Evolutionary conservation across 2,888 invertebrate species (phyloP).

Genomic region (Anthophora plumipes): DNA sequence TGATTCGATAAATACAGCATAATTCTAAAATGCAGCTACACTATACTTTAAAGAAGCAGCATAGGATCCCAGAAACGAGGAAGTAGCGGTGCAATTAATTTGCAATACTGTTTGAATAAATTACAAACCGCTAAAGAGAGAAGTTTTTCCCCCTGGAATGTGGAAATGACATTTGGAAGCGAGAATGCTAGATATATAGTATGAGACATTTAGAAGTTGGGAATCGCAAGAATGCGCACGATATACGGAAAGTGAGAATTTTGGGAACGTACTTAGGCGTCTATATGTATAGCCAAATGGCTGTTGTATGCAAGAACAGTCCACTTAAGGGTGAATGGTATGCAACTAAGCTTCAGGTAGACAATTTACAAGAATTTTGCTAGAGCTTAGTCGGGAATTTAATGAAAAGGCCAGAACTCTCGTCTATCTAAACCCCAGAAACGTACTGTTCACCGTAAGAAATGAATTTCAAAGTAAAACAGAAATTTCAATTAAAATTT

Average conservation of each 20-base stretch:
- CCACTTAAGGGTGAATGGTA: neutral
- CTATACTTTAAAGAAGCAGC: too few relatives aligned
- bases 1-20: too few relatives aligned
- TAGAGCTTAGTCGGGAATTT: neutral
- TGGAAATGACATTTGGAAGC: neutral
- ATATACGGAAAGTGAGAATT: neutral
- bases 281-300: conserved; percentile 1
- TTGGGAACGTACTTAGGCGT: neutral
- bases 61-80: neutral
- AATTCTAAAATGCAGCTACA: too few relatives aligned
- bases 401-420: neutral
- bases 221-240: neutral
- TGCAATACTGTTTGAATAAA: neutral
- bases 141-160: too few relatives aligned
- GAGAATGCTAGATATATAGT: neutral
- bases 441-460: neutral
- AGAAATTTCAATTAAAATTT: neutral
- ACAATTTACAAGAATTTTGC: conserved; percentile 1
- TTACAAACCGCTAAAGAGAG: neutral
- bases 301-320: neutral
- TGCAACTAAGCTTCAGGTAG: neutral
- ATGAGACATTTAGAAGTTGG: neutral
- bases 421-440: neutral
- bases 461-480: neutral
- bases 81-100: neutral